Evolutionary conservation across 37 sponge, comb jelly and placozoan species (phyloP), one percentile per base, ranked within the genome.

Genomic region (Dysidea cf. avara): DNA sequence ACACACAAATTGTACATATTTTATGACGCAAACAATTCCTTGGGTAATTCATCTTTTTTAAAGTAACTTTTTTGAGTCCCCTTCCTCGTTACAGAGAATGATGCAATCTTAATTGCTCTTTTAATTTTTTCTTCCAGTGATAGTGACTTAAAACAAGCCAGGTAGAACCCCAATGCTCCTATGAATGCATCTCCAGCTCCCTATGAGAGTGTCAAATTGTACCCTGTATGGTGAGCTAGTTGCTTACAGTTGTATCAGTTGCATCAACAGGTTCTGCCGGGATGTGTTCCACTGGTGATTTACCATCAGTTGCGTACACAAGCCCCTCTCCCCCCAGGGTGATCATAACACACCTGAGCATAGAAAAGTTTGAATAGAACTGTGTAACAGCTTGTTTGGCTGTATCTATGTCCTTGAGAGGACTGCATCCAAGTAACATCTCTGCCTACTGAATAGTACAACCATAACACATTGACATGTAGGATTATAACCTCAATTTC

Each of bases 131-230:
- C 90, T 1, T 39, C 39, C 53, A 98, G 70, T 7, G 78, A 20
- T 11, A 83, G 50, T n/a, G 29, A 37, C 1, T 66, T 54, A 37
- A 33, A 20, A 31, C 79, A 76, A 32, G 99, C 87, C 22, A 98
- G 68, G 65, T 79, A 92, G 64, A 66, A 92, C 2, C 93, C 89
- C 54, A 98, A 68, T 21, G 96, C 86, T 24, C 99, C 99, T 7
- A 98, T 87, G 86, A 98, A 98, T 18, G 99, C 95, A 87, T 98
- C 99, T 48, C 99, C 99, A 61, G 99, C 99, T 53, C 99, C 99
- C 95, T 94, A 66, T 25, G 30, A 20, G n/a, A 38, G 11, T n/a
- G n/a, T 43, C 24, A 29, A 39, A 22, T 12, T 14, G 12, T 12
- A 9, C 46, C 46, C 46, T 43, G 46, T 43, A 43, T 9, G 9